Evolutionary conservation across 1,140 invertebrate species (phyloP), one percentile per base, ranked within the genome.

Genomic region (Calephelis nemesis): DNA sequence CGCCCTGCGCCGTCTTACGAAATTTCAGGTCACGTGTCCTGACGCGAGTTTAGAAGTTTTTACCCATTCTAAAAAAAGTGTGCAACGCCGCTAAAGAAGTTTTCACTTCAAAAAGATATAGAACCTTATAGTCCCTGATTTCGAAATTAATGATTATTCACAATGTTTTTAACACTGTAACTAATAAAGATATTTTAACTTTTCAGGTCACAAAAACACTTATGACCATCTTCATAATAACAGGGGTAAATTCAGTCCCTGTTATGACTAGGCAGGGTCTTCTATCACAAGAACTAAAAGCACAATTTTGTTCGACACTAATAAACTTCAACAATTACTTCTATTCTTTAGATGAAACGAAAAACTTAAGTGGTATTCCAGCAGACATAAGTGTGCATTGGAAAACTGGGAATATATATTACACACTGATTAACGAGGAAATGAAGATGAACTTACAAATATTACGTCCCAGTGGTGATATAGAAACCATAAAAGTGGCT

Each of bases 391-490:
- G 78, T 64, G 73, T 91, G 0, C 83, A 91, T 70, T 91, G 87
- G 87, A 87, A 86, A 54, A 87, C 85, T 0, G 83, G 80, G 0
- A 89, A 87, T 40, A 62, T 91, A 11, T 91, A 78, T 60, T 91
- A 82, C 58, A 91, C 89, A 0, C 64, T 88, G 0, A 87, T 91
- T 54, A 90, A 80, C 47, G 83, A 90, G 5, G 85, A 87, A 75
- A 88, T 90, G 86, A 85, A 83, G 52, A 89, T 91, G 87, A 83
- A 73, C n/a, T 68, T 90, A 0, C 83, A 87, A 79, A 70, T 88
- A 1, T 30, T 91, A 68, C 74, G 74, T 47, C 74, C 81, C 0
- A 85, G 78, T 40, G 82, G 82, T 0, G 85, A 89, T 66, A 49
- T 78, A 1, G 84, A 86, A 49, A 74, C 74, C 3, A 83, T 91